Percentiles rank a stretch among this genome's conserved stretches.
Conservation (phyloP, 2,888 invertebrate genomes). For the Romanomermis culicivorax region DNA sequence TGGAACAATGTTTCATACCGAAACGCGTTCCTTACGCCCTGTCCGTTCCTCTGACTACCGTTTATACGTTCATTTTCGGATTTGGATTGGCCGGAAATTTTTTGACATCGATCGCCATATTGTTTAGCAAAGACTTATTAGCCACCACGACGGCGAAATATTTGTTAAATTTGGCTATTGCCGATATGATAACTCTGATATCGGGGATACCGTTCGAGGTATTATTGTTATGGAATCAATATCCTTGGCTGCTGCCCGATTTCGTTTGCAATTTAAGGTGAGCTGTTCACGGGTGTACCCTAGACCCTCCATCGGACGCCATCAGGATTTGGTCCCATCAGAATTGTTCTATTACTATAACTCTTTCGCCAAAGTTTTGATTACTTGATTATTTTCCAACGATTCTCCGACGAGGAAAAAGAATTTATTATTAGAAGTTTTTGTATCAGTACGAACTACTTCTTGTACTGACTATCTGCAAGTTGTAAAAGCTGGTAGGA, state of each 20-base stretch:
- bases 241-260: slow-evolving; percentile 19
- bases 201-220: slow-evolving; percentile 19
- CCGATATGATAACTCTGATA: slow-evolving; percentile 17
- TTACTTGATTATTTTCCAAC: no score
- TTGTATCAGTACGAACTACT: no score
- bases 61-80: slow-evolving; percentile 15
- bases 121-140: slow-evolving; percentile 11
- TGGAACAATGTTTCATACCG: neutral
- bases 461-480: no score
- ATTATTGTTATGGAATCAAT: slow-evolving; percentile 18
- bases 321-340: no score
- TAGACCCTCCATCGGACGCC: no score
- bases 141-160: slow-evolving; percentile 11
- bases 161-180: slow-evolving; percentile 17
- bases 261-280: slow-evolving; percentile 19
- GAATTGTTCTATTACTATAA: no score
- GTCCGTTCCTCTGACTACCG: slow-evolving; percentile 14
- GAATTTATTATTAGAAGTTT: no score
- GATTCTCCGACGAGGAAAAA: no score
- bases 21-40: neutral
- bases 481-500: no score
- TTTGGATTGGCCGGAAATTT: slow-evolving; percentile 17
- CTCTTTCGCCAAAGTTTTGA: no score
- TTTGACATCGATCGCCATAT: slow-evolving; percentile 14
- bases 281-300: no score